Percentiles rank a stretch among this genome's conserved stretches.
phyloP scores from a whole-genome alignment of 2,888 invertebrate genomes.

The Lasioglossum morio region DNA sequence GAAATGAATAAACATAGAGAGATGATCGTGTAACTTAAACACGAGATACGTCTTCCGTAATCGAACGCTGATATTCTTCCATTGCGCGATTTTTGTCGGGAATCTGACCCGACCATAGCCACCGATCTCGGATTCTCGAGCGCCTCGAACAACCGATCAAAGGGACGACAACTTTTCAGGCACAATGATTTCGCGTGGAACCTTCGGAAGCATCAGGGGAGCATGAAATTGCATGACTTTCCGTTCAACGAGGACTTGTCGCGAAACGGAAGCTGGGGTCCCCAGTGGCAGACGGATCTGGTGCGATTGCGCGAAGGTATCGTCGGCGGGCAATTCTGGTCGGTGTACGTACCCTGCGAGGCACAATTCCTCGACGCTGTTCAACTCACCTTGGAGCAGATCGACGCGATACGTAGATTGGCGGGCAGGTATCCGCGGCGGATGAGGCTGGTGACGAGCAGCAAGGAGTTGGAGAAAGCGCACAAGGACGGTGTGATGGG shows the following conservation, averaged over 20 bases:
- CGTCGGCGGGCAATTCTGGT: slow-evolving; percentile 85
- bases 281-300: slow-evolving; percentile 86
- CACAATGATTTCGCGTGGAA: slow-evolving; percentile 85
- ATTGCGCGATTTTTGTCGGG: not conserved
- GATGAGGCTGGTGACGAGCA: slow-evolving; percentile 86
- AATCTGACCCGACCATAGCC: not conserved
- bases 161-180: slow-evolving; percentile 67
- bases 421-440: slow-evolving; percentile 85
- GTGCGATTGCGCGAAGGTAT: slow-evolving; percentile 85
- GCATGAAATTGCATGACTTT: slow-evolving; percentile 81
- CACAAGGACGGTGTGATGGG: slow-evolving; percentile 87
- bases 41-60: not conserved
- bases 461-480: slow-evolving; percentile 87
- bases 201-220: slow-evolving; percentile 82
- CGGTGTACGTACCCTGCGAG: slow-evolving; percentile 86
- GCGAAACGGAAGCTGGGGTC: slow-evolving; percentile 80
- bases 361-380: slow-evolving; percentile 89
- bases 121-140: not conserved
- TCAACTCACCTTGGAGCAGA: slow-evolving; percentile 88
- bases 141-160: not conserved
- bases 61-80: not conserved
- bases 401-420: slow-evolving; percentile 88
- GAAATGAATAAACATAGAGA: not conserved
- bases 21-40: not conserved
- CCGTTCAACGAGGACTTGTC: slow-evolving; percentile 84